Percentiles rank a stretch among this genome's conserved stretches.
phyloP scores from a whole-genome alignment of 2,888 invertebrate species.

The Zhengitettix transpicula region DNA sequence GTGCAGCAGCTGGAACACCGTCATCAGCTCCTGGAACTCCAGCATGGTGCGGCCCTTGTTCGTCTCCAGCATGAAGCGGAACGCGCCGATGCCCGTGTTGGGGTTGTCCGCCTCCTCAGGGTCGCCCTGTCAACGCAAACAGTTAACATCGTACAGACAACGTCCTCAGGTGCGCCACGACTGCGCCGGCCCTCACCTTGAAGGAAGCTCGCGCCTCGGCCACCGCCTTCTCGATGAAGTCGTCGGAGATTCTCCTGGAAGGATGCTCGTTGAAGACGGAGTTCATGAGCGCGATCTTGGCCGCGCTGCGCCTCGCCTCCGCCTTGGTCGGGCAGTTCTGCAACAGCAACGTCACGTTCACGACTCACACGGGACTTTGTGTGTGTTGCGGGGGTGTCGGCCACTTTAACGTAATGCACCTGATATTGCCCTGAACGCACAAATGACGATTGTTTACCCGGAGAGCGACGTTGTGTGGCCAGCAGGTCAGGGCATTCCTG shows the following conservation, averaged over 20 bases:
- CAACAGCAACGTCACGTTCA: slow-evolving; percentile 12
- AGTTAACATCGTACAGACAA: no score
- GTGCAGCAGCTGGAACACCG: slow-evolving; percentile 88
- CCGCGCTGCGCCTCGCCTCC: slow-evolving; percentile 83
- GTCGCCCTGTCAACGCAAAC: slow-evolving; percentile 17
- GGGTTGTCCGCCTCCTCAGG: slow-evolving; percentile 31
- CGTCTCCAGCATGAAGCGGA: slow-evolving; percentile 46
- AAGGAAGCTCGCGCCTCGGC: slow-evolving; percentile 80
- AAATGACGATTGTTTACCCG: no score
- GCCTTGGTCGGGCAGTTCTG: slow-evolving; percentile 91
- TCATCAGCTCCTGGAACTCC: slow-evolving; percentile 93
- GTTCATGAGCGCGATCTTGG: slow-evolving; percentile 92
- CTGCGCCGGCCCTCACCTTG: slow-evolving; percentile 27
- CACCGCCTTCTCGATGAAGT: slow-evolving; percentile 86
- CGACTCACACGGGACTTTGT: no score
- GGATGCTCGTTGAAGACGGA: slow-evolving; percentile 94
- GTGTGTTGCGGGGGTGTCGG: no score
- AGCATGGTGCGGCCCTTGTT: slow-evolving; percentile 71
- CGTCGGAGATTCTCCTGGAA: slow-evolving; percentile 77
- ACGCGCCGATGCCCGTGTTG: slow-evolving; percentile 63
- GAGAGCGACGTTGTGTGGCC: no score
- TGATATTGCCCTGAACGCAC: no score
- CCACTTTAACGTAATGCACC: no score
- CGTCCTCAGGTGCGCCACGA: no score
- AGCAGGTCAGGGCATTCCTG: no score